phyloP scores from a whole-genome alignment of 2,797 vertebrate genomes.

The Microhierax caerulescens region DNA sequence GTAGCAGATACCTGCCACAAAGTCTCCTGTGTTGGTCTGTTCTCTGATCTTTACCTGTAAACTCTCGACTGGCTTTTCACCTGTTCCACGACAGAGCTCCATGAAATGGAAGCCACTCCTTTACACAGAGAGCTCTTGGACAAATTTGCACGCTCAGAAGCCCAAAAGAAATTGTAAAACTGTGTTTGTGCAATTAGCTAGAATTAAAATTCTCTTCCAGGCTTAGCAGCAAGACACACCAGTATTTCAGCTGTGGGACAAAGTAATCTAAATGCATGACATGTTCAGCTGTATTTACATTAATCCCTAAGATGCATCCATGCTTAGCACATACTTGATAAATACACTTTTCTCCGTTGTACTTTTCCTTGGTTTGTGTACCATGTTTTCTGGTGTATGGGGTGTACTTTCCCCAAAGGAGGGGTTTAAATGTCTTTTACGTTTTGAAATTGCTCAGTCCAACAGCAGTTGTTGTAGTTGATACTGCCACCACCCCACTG shows the following conservation, averaged over 20 bases:
- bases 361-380: neutral
- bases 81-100: neutral
- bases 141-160: neutral
- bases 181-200: neutral
- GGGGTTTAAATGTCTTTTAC: neutral
- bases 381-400: neutral
- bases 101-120: neutral
- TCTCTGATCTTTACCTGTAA: neutral
- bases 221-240: neutral
- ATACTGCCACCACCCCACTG: neutral
- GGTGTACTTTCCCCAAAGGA: neutral
- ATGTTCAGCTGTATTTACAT: neutral
- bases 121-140: neutral
- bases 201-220: neutral
- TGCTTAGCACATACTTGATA: neutral
- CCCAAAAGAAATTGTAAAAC: neutral
- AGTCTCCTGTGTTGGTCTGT: neutral
- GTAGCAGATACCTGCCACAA: neutral
- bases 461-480: neutral
- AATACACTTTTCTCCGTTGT: neutral
- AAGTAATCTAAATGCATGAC: neutral
- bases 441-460: neutral
- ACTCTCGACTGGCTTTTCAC: neutral
- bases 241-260: neutral
- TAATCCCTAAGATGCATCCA: neutral